Percentiles rank a stretch among this genome's conserved stretches.
phyloP scores from a whole-genome alignment of 2,888 invertebrate genomes.

The Tuberolachnus salignus region DNA sequence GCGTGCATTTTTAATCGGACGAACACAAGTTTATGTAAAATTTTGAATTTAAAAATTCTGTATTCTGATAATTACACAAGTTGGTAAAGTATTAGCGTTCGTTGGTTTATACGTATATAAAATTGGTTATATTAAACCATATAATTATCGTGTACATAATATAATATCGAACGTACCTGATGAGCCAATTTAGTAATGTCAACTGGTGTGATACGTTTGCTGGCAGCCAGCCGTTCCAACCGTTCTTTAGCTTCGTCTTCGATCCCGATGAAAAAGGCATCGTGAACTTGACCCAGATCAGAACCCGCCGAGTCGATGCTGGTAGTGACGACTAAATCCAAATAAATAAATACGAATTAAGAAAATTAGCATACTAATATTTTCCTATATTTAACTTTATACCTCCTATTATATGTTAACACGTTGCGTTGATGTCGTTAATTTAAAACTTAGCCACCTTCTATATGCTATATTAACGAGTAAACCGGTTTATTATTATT shows the following conservation, averaged over 20 bases:
- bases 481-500: constrained; percentile 29
- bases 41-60: no score
- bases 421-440: background rate
- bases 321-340: constrained; percentile 33
- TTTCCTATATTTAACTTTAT: background rate
- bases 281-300: constrained; percentile 87
- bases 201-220: constrained; percentile 90
- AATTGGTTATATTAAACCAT: no score
- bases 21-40: no score
- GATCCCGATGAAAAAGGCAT: constrained; percentile 97
- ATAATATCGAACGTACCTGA: constrained; percentile 68
- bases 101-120: no score
- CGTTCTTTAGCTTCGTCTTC: constrained; percentile 93
- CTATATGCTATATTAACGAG: background rate
- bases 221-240: constrained; percentile 87
- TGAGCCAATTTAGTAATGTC: constrained; percentile 90
- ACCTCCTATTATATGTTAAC: background rate
- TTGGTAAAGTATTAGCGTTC: no score
- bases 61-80: no score
- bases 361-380: background rate
- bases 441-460: background rate
- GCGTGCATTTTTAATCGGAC: no score
- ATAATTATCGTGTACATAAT: background rate
- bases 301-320: constrained; percentile 68
- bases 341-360: constrained; percentile 9